Conservation (phyloP, 2,888 invertebrate species). For the Orgyia antiqua region DNA sequence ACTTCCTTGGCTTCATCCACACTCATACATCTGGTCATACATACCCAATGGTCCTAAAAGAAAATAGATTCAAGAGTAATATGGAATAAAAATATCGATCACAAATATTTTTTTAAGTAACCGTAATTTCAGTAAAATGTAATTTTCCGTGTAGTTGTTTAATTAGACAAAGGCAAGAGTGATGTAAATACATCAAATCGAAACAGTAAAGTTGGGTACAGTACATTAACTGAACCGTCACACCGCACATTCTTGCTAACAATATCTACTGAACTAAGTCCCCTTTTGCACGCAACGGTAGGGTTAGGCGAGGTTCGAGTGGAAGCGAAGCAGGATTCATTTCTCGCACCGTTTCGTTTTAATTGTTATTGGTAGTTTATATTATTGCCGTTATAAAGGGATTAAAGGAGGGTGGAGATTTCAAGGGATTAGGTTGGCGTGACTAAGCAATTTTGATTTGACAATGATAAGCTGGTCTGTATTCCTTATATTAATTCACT, state of each 20-base stretch:
- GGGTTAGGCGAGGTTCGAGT: constrained; percentile 9
- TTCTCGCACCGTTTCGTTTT: constrained; percentile 16
- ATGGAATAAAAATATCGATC: too few species aligned
- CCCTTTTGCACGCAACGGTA: constrained; percentile 44
- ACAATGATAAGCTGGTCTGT: not conserved
- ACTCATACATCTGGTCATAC: too few species aligned
- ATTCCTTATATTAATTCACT: not conserved
- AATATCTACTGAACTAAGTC: constrained; percentile 31
- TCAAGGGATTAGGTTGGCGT: constrained; percentile 3
- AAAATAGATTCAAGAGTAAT: too few species aligned
- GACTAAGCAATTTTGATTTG: constrained; percentile 1
- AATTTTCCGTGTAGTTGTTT: too few species aligned
- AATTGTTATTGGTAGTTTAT: constrained; percentile 23
- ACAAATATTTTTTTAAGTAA: too few species aligned
- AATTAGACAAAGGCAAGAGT: constrained; percentile 5
- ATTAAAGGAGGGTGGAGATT: constrained; percentile 2
- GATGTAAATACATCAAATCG: constrained; percentile 10
- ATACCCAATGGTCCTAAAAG: too few species aligned
- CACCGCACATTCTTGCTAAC: constrained; percentile 50
- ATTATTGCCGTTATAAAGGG: constrained; percentile 9
- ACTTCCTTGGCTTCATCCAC: too few species aligned
- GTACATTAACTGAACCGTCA: constrained; percentile 25
- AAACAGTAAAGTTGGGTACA: constrained; percentile 19
- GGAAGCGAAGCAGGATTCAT: constrained; percentile 9
- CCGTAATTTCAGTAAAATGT: too few species aligned